Conservation (phyloP, 2,888 invertebrate species). For the Allophyes oxyacanthae region DNA sequence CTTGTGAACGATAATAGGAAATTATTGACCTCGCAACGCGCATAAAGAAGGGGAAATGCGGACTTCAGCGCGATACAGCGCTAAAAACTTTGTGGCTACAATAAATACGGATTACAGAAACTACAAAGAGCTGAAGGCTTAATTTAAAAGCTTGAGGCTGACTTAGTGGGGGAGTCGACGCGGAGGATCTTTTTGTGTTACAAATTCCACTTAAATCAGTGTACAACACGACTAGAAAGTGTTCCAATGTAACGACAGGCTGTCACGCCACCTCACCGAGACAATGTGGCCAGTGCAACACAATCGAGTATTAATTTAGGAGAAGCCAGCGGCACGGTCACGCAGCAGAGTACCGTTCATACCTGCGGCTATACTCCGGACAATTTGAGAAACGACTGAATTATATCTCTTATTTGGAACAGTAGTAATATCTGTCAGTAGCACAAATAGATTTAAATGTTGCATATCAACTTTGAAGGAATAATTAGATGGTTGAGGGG, state of each 20-base stretch:
- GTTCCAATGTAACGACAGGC: slow-evolving; percentile 75
- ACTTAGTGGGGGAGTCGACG: slow-evolving; percentile 42
- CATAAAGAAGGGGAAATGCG: slow-evolving; percentile 56
- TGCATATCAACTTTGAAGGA: slow-evolving; percentile 29
- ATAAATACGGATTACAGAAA: slow-evolving; percentile 45
- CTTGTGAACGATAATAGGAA: slow-evolving; percentile 75
- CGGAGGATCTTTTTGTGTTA: slow-evolving; percentile 61
- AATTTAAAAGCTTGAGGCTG: slow-evolving; percentile 44
- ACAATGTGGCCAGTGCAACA: slow-evolving; percentile 74
- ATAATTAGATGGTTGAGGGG: slow-evolving; percentile 26
- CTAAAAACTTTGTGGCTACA: slow-evolving; percentile 41
- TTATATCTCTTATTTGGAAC: slow-evolving; percentile 70
- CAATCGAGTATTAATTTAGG: slow-evolving; percentile 82
- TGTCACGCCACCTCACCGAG: slow-evolving; percentile 74
- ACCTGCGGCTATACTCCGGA: slow-evolving; percentile 75
- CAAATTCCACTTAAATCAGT: slow-evolving; percentile 68
- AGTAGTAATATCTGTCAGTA: slow-evolving; percentile 71
- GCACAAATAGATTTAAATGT: slow-evolving; percentile 52
- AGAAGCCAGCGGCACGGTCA: slow-evolving; percentile 79
- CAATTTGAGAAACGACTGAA: slow-evolving; percentile 76
- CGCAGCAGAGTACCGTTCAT: slow-evolving; percentile 77
- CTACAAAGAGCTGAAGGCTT: slow-evolving; percentile 30
- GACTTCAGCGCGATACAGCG: slow-evolving; percentile 35
- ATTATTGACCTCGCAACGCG: slow-evolving; percentile 71
- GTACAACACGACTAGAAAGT: slow-evolving; percentile 76